Evolutionary conservation across 1,140 invertebrate species (phyloP).

Genomic region (Drosophila trapezifrons): DNA sequence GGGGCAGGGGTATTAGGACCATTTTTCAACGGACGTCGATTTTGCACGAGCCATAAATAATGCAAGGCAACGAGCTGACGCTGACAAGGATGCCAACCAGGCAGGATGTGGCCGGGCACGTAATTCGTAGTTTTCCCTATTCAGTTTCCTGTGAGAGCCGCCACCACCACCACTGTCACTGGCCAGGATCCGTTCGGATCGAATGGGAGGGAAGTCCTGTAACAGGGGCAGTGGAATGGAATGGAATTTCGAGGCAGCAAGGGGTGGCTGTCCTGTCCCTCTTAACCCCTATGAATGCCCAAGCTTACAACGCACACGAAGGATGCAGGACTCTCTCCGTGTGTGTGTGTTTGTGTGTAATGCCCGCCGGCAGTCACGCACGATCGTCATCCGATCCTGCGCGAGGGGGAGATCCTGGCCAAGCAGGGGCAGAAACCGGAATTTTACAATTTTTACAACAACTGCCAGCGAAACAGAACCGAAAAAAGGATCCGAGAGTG

Average conservation of each 20-base stretch:
- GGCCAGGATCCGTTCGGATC: slow-evolving; percentile 42
- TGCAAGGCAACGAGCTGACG: slow-evolving; percentile 48
- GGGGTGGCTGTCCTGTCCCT: slow-evolving; percentile 42
- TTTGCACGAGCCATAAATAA: slow-evolving; percentile 81
- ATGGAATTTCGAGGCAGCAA: slow-evolving; percentile 28
- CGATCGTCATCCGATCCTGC: slow-evolving; percentile 73
- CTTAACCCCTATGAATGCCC: slow-evolving; percentile 74
- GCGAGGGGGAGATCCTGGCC: slow-evolving; percentile 31
- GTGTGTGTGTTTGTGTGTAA: slow-evolving; percentile 24
- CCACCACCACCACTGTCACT: slow-evolving; percentile 2
- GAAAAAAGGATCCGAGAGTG: slow-evolving; percentile 13
- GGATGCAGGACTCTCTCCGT: slow-evolving; percentile 14
- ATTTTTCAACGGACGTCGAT: slow-evolving; percentile 78
- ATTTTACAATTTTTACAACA: slow-evolving; percentile 68
- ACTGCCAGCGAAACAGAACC: slow-evolving; percentile 31
- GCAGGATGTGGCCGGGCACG: slow-evolving; percentile 70
- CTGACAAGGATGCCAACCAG: slow-evolving; percentile 49
- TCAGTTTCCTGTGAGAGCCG: slow-evolving; percentile 16
- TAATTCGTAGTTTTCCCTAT: slow-evolving; percentile 25
- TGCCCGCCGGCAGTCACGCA: slow-evolving; percentile 61
- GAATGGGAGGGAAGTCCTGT: slow-evolving; percentile 58
- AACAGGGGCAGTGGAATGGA: slow-evolving; percentile 35
- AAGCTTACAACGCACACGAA: slow-evolving; percentile 63
- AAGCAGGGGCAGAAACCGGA: slow-evolving; percentile 57
- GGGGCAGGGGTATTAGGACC: slow-evolving; percentile 52